Conservation (phyloP, 2,797 vertebrate genomes). For the Typhlichthys subterraneus region DNA sequence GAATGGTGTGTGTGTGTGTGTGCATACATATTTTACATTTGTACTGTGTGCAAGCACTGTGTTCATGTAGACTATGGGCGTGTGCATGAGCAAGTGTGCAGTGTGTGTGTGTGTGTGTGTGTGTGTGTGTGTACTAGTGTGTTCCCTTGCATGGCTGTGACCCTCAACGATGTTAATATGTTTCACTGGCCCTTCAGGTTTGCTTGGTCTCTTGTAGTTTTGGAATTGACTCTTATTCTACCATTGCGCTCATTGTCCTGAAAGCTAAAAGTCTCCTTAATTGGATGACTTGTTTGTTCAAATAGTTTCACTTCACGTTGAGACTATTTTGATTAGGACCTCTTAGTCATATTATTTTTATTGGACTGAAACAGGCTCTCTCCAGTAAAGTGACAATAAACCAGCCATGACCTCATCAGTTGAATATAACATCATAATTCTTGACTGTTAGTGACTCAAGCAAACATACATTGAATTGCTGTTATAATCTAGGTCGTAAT, state of each 20-base stretch:
- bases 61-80: background rate
- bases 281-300: slow-evolving; percentile 20
- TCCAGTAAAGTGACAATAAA: slow-evolving; percentile 29
- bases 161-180: background rate
- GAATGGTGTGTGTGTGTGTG: slow-evolving; percentile 24
- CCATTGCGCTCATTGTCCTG: background rate
- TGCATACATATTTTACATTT: background rate
- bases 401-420: slow-evolving; percentile 41
- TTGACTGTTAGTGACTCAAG: slow-evolving; percentile 13
- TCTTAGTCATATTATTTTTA: slow-evolving; percentile 25
- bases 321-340: slow-evolving; percentile 24
- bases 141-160: slow-evolving; percentile 1
- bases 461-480: slow-evolving; percentile 25
- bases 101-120: background rate
- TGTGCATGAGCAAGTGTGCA: background rate
- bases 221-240: background rate
- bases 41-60: background rate
- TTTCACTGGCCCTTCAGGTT: background rate
- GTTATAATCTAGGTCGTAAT: slow-evolving; percentile 18
- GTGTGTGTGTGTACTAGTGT: background rate
- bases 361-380: slow-evolving; percentile 7
- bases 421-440: slow-evolving; percentile 22
- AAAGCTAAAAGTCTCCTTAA: background rate
- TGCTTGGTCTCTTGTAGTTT: too few relatives aligned
- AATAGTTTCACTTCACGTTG: slow-evolving; percentile 20